Conservation (phyloP, 2,888 invertebrate genomes). For the Plutella xylostella region DNA sequence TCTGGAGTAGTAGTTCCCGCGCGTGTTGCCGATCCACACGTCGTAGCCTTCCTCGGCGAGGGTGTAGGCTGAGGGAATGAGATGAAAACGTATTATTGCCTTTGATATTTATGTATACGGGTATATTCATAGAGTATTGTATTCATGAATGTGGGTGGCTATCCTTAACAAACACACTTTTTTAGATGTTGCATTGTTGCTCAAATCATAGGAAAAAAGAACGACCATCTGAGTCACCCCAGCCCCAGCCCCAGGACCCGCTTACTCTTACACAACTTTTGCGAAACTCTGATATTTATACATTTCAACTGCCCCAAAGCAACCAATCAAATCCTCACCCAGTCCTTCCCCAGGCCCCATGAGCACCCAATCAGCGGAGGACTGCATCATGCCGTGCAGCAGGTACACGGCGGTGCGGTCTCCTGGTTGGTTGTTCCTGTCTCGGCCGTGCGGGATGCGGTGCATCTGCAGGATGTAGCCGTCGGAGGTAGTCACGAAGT, state of each 20-base stretch:
- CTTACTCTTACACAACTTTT: too few relatives aligned
- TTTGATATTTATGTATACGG: too few relatives aligned
- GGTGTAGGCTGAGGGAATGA: conserved; percentile 50
- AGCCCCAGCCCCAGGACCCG: too few relatives aligned
- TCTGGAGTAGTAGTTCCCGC: conserved; percentile 76
- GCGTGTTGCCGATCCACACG: conserved; percentile 79
- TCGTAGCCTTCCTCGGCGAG: conserved; percentile 71
- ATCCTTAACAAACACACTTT: too few relatives aligned
- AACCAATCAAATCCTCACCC: conserved; percentile 61
- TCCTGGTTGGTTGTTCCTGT: conserved; percentile 43
- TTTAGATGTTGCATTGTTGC: too few relatives aligned
- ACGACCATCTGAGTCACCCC: too few relatives aligned
- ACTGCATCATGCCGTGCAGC: conserved; percentile 78
- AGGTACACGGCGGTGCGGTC: conserved; percentile 72
- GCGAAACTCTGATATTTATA: too few relatives aligned
- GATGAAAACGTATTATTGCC: too few relatives aligned
- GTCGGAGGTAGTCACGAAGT: conserved; percentile 76
- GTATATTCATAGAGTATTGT: too few relatives aligned
- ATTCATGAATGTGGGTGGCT: too few relatives aligned
- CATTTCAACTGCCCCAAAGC: too few relatives aligned
- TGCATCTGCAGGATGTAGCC: conserved; percentile 84
- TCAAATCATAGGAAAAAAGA: too few relatives aligned
- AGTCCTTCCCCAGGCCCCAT: conserved; percentile 76
- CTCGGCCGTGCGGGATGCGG: conserved; percentile 73
- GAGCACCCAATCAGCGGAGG: conserved; percentile 80